phyloP scores from a whole-genome alignment of 1,140 invertebrate genomes.

The Polypedilum pembai region DNA sequence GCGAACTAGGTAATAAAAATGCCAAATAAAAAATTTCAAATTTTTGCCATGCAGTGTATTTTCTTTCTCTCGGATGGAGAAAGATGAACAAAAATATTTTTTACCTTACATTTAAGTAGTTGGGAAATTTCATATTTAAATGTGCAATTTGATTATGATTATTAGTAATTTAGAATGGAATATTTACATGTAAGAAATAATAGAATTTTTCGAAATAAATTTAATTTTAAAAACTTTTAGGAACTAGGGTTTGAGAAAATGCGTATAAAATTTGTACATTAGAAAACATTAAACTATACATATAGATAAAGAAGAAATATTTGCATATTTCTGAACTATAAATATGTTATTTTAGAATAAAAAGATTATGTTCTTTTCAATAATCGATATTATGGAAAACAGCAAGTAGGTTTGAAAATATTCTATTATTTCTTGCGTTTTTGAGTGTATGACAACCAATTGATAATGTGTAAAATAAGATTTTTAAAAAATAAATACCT shows the following conservation, averaged over 20 bases:
- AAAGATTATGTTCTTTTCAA: too few relatives aligned
- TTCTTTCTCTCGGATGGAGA: background rate
- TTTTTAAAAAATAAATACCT: background rate
- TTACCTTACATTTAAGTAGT: too few relatives aligned
- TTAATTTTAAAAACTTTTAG: background rate
- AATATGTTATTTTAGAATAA: too few relatives aligned
- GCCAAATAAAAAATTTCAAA: background rate
- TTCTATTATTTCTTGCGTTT: too few relatives aligned
- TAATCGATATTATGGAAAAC: too few relatives aligned
- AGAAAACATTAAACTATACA: too few relatives aligned
- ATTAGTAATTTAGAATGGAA: background rate
- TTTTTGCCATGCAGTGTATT: background rate
- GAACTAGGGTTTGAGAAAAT: too few relatives aligned
- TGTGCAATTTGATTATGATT: background rate
- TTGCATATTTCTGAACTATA: too few relatives aligned
- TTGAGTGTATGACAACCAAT: too few relatives aligned
- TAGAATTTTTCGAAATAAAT: background rate
- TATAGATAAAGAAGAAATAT: too few relatives aligned
- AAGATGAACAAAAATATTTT: background rate
- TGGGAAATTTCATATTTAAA: background rate
- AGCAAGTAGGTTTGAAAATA: too few relatives aligned
- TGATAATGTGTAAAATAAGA: background rate
- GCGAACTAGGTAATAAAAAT: conserved; percentile 1
- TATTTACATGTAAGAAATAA: conserved; percentile 4
- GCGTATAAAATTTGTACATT: too few relatives aligned